Evolutionary conservation across 2,113 vertebrate species (phyloP), one percentile per base, ranked within the genome.

Genomic region (Bujurquina vittata): DNA sequence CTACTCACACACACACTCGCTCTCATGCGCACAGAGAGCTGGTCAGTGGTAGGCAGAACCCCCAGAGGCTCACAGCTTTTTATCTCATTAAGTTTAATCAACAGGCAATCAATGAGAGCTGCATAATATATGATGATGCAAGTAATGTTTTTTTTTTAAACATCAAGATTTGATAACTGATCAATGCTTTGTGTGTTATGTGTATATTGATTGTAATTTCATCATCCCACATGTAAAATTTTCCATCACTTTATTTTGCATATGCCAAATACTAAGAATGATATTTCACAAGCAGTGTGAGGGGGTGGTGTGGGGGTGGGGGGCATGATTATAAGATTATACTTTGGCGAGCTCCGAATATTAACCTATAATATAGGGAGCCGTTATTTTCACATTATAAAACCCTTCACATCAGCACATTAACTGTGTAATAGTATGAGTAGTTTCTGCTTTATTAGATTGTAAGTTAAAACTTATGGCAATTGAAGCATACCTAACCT

Each of bases 11-110:
- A 55, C 80, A 37, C 76, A 22, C 40, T 17, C 46, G 15, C 43
- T 43, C 56, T 23, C 43, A 23, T 20, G 57, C 69, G 49, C 46
- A 59, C 23, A 58, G 2, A 84, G 17, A 77, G 72, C 15, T 57
- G 72, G 76, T 83, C 76, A 75, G 4, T 78, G 60, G 57, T 75
- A n/a, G 35, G 46, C 49, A 75, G 35, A 59, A 52, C 46, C 56
- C 10, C 49, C 20, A 74, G n/a, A 59, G 54, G 10, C 74, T 57
- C 14, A 14, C 1, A 15, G 7, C 33, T 23, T 78, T 87, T 80
- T 67, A 80, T 87, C 54, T 77, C 12, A n/a, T 86, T 90, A 85
- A 22, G 17, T 85, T 82, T 84, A 86, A 92, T 90, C 84, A 91
- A 80, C 84, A 49, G 56, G 11, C 4, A 3, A 85, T 85, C 65